A percentile compares a stretch with the other conserved stretches of the same genome.
Conservation (phyloP, 1,140 invertebrate species). For the Papilio polytes region DNA sequence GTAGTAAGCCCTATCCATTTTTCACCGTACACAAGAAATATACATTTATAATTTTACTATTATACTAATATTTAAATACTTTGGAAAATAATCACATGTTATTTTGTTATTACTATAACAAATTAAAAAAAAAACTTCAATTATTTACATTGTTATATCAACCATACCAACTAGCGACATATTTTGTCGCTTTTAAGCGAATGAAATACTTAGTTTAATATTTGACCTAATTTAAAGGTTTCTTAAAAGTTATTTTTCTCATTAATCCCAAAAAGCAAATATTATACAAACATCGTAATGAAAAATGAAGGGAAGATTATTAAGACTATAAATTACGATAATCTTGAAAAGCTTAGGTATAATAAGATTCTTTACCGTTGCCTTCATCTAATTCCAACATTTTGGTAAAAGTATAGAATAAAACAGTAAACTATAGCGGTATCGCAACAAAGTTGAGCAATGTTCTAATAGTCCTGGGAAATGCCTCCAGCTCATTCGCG, state of each 20-base stretch:
- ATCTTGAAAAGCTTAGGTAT: background rate
- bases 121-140: background rate
- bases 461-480: conserved; percentile 22
- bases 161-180: too few relatives aligned
- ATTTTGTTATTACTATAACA: background rate
- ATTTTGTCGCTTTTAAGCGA: too few relatives aligned
- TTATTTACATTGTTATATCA: too few relatives aligned
- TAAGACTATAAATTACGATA: background rate
- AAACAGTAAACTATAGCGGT: conserved; percentile 13
- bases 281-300: too few relatives aligned
- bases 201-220: too few relatives aligned
- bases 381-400: background rate
- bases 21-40: conserved; percentile 1
- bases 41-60: conserved; percentile 1
- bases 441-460: conserved; percentile 22
- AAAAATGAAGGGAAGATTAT: background rate
- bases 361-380: background rate
- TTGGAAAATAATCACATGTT: background rate
- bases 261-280: too few relatives aligned
- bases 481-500: background rate
- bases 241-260: too few relatives aligned
- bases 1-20: conserved; percentile 13
- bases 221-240: too few relatives aligned
- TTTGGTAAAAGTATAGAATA: conserved; percentile 26
- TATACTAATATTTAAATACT: background rate